Percentiles rank a stretch among this genome's conserved stretches.
Conservation (phyloP, 2,113 vertebrate genomes). For the Datnioides undecimradiatus region DNA sequence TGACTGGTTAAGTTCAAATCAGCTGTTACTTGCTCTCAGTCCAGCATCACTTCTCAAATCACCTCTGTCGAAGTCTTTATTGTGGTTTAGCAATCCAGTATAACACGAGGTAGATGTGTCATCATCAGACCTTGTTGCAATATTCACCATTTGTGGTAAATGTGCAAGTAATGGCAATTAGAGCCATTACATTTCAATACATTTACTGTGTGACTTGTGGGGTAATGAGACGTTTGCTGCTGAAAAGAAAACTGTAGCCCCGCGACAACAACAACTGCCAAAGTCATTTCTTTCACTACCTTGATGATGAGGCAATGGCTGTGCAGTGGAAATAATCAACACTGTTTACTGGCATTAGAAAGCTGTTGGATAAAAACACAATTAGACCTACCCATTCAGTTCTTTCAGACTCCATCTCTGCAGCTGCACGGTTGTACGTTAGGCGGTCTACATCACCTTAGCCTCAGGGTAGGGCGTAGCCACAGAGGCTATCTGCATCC, state of each 20-base stretch:
- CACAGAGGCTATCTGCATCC: not conserved
- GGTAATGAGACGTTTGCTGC: not conserved
- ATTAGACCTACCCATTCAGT: not conserved
- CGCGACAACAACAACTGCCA: not conserved
- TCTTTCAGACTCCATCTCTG: not conserved
- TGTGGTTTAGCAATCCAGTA: not conserved
- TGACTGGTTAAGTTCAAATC: conserved; percentile 14
- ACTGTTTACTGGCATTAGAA: not conserved
- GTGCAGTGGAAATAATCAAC: not conserved
- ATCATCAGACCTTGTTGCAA: not conserved
- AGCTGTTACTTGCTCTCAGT: not conserved
- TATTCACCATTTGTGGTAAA: too few species aligned
- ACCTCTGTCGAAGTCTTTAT: not conserved
- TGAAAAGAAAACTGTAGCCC: conserved; percentile 2
- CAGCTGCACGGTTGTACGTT: not conserved
- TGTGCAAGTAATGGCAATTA: too few species aligned
- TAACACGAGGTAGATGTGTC: not conserved
- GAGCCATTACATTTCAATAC: too few species aligned
- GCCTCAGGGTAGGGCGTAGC: not conserved
- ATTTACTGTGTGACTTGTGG: not conserved
- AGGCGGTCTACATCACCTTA: not conserved
- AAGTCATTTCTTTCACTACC: not conserved
- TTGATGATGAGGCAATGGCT: not conserved
- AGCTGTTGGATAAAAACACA: not conserved
- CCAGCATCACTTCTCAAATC: not conserved